Conservation (phyloP, 2,888 invertebrate genomes). For the Imbricaverruca yamaguchii region DNA sequence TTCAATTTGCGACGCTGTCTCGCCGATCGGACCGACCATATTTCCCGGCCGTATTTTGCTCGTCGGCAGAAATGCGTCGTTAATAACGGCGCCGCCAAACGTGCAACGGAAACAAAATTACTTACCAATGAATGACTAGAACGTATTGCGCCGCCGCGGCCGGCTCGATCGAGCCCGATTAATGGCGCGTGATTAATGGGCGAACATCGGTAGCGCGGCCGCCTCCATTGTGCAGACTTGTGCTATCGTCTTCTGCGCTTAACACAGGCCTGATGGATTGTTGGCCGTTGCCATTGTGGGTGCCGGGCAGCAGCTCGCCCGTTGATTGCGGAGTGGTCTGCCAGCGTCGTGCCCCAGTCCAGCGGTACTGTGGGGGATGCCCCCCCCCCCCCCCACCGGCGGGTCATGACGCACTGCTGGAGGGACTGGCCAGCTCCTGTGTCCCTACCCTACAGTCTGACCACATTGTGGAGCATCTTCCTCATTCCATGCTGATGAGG, state of each 20-base stretch:
- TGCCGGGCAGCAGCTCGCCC: neutral
- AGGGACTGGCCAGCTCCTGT: too few relatives aligned
- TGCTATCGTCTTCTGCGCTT: constrained; percentile 6
- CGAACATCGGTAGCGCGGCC: neutral
- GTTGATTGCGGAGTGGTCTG: neutral
- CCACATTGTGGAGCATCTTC: too few relatives aligned
- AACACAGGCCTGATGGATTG: constrained; percentile 7
- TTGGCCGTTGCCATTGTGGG: neutral
- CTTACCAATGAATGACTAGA: neutral
- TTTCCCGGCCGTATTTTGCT: neutral
- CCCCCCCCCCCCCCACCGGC: too few relatives aligned
- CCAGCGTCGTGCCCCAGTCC: too few relatives aligned
- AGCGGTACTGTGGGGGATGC: too few relatives aligned
- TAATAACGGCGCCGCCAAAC: neutral
- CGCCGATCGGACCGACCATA: neutral
- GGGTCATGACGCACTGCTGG: too few relatives aligned
- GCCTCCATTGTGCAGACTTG: neutral
- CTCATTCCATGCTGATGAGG: too few relatives aligned
- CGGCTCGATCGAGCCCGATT: neutral
- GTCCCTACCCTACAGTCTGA: too few relatives aligned
- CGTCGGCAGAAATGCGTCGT: neutral
- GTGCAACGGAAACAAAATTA: constrained; percentile 18
- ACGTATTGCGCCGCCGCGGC: neutral
- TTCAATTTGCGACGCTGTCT: constrained; percentile 12
- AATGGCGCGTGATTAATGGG: neutral